Evolutionary conservation across 2,113 vertebrate species (phyloP).

Genomic region (Coregonus clupeaformis): DNA sequence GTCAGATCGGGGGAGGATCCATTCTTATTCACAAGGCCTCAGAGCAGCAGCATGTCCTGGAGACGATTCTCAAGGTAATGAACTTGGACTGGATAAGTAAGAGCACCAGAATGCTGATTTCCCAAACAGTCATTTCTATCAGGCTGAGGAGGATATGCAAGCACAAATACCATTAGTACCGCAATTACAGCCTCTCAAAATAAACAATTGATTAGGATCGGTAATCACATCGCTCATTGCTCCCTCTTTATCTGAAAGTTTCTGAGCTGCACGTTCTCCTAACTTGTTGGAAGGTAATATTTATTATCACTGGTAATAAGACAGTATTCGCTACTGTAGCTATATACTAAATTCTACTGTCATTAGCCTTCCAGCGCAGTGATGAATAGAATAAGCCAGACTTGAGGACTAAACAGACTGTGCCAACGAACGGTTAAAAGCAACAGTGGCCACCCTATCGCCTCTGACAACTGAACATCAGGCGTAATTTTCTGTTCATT

Average conservation of each 20-base stretch:
- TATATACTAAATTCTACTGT: no score
- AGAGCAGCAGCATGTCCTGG: conserved; percentile 82
- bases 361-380: no score
- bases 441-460: no score
- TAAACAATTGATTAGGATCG: conserved; percentile 43
- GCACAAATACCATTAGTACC: conserved; percentile 2
- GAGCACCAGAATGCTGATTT: conserved; percentile 20
- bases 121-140: conserved; percentile 31
- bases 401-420: neutral
- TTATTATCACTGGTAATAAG: no score
- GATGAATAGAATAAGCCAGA: neutral
- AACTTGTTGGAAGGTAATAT: neutral
- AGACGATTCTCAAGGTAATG: conserved; percentile 85
- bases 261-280: neutral
- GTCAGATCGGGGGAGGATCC: conserved; percentile 92
- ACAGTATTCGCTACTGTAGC: no score
- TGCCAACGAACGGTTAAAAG: neutral
- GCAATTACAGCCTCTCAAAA: neutral
- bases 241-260: neutral
- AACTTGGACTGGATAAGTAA: no score
- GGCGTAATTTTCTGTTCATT: no score
- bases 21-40: conserved; percentile 88
- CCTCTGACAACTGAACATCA: no score
- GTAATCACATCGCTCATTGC: conserved; percentile 12
- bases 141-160: conserved; percentile 26